Base-by-base conservation (phyloP, 2,888 invertebrate species). In the Elmis aenea region DNA sequence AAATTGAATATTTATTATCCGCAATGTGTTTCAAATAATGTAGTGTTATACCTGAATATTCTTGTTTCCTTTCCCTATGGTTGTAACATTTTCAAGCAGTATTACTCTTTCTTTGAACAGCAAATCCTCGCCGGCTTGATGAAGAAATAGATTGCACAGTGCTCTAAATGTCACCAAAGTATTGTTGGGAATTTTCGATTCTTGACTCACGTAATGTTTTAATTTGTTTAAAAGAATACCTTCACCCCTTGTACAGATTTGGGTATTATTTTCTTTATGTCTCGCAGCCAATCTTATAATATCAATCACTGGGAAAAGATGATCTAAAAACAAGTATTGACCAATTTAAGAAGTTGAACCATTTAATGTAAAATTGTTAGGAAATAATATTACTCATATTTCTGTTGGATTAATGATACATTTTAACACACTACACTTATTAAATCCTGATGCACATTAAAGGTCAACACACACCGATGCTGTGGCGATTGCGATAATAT, bases 261-360 rank as follows among this genome's bases (percentile, higher is more conserved):
- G 70, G 54, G 77, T 76, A 46, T 81, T 81, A 45, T 62, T 67
- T 16, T 45, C 46, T 45, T 56, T 50, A 33, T 61, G 42, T 26
- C 88, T 77, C 21, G 94, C 76, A 0, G 88, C 86, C 57, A 95
- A 69, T 47, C 96, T 77, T 8, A 91, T 75, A 3, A 95, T 71
- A 61, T 97, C 96, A 50, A 97, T 67, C 3, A 85, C 86, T 1
- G 96, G 96, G 61, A 94, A 93, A 1, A 93, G 73, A 45, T 83
- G 76, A 58, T 87, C 86, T 75, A 67, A 34, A 69, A 72, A 20
- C 4, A 27, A 28, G 29, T 21, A 23, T n/a, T n/a, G n/a, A 13
- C 20, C 4, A 31, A 6, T n/a, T 25, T 31, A 26, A 20, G 5
- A 9, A 5, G 8, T 25, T 26, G 20, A n/a, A n/a, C n/a, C n/a